Base-by-base conservation (phyloP, 2,888 invertebrate species). In the Scotopteryx bipunctaria region DNA sequence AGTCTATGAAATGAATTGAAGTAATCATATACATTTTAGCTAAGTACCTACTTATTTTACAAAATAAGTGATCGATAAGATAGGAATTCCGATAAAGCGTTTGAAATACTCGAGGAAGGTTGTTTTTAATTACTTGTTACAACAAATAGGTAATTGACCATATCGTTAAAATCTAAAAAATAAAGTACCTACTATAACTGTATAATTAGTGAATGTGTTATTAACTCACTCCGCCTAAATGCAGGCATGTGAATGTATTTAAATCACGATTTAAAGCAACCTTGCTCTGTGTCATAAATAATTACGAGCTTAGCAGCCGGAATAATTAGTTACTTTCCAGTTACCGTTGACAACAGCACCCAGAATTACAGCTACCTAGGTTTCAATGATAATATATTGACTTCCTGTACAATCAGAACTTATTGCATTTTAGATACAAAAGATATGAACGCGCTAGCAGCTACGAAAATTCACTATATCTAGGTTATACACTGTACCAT, bases 231-330 rank as follows among this genome's bases (percentile, higher is more conserved):
- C 49, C 53, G 46, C 25, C 46, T 44, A 56, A 58, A 56, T 54
- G 54, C 57, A 51, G 55, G 55, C 54, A 31, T 59, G 56, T 62
- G 61, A 48, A 42, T 66, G 66, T 66, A 63, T 56, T 60, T 56
- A 57, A 47, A 50, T 57, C 42, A 32, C 42, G 32, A 32, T 42
- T 32, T 42, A 42, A 42, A 14, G 52, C 57, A 66, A 65, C 71
- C 72, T 72, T 72, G 71, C 55, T 37, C 36, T 42, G 55, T 62
- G 66, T 67, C 63, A 70, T 60, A 63, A 55, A 60, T 60, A 53
- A 57, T 55, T 50, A 55, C 48, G n/a, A 31, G 47, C 52, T 57
- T 54, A 55, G 37, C 43, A 37, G 41, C 41, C 29, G 44, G 51
- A 38, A 38, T 57, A 27, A 21, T 31, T 8, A 21, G 15, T 25